Conservation (phyloP, 1,140 invertebrate genomes). For the Ganaspis sp. region DNA sequence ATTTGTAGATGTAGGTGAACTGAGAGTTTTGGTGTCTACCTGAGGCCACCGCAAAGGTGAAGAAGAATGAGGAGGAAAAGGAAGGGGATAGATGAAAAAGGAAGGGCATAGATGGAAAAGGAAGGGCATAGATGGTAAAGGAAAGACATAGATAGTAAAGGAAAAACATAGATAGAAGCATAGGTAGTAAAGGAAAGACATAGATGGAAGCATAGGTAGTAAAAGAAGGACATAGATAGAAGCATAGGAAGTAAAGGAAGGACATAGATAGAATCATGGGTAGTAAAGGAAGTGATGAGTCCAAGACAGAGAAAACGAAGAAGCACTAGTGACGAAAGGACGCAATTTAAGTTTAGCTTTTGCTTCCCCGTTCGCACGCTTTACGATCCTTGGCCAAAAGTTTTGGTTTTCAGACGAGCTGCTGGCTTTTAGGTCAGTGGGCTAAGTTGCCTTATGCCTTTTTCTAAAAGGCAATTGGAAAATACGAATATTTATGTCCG, state of each 20-base stretch:
- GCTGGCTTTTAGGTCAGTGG: slow-evolving; percentile 43
- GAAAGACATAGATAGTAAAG: background rate
- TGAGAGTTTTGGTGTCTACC: slow-evolving; percentile 23
- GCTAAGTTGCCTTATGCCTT: slow-evolving; percentile 35
- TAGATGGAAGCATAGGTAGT: background rate
- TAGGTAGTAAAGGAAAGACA: slow-evolving; percentile 1
- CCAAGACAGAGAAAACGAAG: slow-evolving; percentile 22
- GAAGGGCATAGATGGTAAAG: background rate
- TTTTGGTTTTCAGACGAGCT: background rate
- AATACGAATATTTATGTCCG: slow-evolving; percentile 40
- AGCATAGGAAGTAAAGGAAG: too few species aligned
- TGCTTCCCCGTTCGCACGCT: slow-evolving; percentile 39
- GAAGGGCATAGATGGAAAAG: slow-evolving; percentile 8
- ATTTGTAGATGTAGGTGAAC: slow-evolving; percentile 25
- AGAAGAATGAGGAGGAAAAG: slow-evolving; percentile 9
- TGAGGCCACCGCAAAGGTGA: slow-evolving; percentile 17
- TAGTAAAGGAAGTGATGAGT: too few species aligned
- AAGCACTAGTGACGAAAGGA: slow-evolving; percentile 34
- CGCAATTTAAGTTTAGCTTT: slow-evolving; percentile 29
- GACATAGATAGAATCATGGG: slow-evolving; percentile 5
- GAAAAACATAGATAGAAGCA: background rate
- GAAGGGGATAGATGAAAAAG: slow-evolving; percentile 32
- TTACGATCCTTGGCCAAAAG: slow-evolving; percentile 32
- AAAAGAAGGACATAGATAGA: too few species aligned
- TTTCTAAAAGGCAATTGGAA: slow-evolving; percentile 37